These are phyloP conservation scores for Coccyzus lansbergi DNA, from an alignment of 2,797 vertebrate species.

Conservation along the genomic window DNA sequence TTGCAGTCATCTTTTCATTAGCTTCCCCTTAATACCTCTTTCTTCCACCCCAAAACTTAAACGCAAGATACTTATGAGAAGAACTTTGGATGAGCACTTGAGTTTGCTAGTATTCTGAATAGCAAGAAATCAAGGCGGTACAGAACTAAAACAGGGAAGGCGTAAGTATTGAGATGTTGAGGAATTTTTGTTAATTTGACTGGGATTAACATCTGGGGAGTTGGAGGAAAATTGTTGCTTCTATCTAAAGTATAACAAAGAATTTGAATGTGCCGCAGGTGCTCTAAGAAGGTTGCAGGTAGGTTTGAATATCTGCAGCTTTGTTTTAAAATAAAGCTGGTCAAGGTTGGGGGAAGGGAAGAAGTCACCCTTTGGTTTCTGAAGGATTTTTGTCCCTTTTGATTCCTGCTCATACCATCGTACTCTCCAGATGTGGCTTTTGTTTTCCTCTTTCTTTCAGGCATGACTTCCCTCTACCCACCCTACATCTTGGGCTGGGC, in stretches of 20 bases:
- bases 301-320: neutral
- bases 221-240: neutral
- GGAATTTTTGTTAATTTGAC: neutral
- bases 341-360: neutral
- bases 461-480: conserved; percentile 25
- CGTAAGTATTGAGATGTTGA: neutral
- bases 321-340: neutral
- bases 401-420: neutral
- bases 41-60: neutral
- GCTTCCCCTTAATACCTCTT: neutral
- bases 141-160: neutral
- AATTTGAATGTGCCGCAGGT: neutral
- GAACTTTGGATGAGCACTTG: neutral
- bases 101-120: neutral
- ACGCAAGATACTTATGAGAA: neutral
- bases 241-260: neutral
- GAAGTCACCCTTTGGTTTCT: neutral
- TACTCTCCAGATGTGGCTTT: conserved; percentile 23
- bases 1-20: neutral
- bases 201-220: neutral
- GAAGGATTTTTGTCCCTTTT: neutral
- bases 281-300: neutral
- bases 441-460: conserved; percentile 24
- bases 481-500: conserved; percentile 35
- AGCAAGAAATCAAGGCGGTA: neutral